A percentile compares a stretch with the other conserved stretches of the same genome.
These are phyloP conservation scores for Pyrochroa serraticornis DNA, from an alignment of 2,888 invertebrate species.

Conservation along the genomic window DNA sequence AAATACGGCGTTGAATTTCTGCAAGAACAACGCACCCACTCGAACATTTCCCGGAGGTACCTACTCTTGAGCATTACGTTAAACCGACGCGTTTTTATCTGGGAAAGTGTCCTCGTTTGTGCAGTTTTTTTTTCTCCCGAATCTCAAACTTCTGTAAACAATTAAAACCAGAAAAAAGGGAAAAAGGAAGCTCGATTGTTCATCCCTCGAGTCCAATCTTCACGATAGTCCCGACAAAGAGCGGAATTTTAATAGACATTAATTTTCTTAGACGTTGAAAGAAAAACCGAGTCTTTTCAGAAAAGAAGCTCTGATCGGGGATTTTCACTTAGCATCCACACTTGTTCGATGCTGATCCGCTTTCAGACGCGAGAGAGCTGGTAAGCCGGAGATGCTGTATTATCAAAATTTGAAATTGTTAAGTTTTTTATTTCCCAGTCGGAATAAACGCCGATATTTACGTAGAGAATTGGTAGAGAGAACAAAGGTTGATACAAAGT, in stretches of 20 bases:
- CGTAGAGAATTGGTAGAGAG: neutral
- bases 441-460: slow-evolving; percentile 3
- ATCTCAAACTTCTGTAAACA: slow-evolving; percentile 11
- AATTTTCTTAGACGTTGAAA: slow-evolving; percentile 18
- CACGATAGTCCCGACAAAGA: slow-evolving; percentile 15
- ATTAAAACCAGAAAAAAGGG: slow-evolving; percentile 10
- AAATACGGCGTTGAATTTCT: too few species aligned
- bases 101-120: neutral
- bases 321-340: too few species aligned
- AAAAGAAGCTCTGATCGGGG: slow-evolving; percentile 8
- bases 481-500: neutral
- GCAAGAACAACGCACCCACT: too few species aligned
- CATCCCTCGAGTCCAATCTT: slow-evolving; percentile 21
- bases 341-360: too few species aligned
- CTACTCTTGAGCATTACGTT: too few species aligned
- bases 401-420: too few species aligned
- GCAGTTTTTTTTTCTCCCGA: slow-evolving; percentile 12
- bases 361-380: too few species aligned
- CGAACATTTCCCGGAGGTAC: too few species aligned
- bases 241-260: slow-evolving; percentile 25
- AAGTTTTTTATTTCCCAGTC: too few species aligned
- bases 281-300: slow-evolving; percentile 13
- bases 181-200: slow-evolving; percentile 11
- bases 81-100: too few species aligned
- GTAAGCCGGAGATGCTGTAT: too few species aligned